phyloP scores from a whole-genome alignment of 2,888 invertebrate genomes.

The Drosophila antonietae region DNA sequence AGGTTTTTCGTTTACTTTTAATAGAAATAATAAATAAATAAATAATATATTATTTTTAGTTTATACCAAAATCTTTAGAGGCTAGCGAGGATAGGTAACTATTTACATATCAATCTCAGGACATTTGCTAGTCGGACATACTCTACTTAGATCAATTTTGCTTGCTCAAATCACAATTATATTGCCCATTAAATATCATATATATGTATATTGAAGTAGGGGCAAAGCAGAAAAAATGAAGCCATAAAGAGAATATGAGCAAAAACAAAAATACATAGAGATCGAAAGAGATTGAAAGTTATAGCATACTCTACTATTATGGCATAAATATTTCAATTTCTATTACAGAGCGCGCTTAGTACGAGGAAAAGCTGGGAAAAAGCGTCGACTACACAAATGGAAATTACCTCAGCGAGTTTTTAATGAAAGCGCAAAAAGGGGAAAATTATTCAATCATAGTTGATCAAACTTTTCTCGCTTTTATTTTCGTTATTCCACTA shows the following conservation, averaged over 20 bases:
- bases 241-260: not conserved
- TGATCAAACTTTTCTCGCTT: conserved; percentile 51
- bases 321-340: not conserved
- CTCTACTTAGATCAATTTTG: not conserved
- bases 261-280: not conserved
- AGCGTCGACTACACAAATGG: conserved; percentile 28
- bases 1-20: too few relatives aligned
- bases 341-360: not conserved
- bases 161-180: not conserved
- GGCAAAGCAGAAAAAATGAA: not conserved
- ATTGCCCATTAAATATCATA: not conserved
- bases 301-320: not conserved
- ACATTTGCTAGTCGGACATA: not conserved
- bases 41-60: too few relatives aligned
- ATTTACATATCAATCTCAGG: too few relatives aligned
- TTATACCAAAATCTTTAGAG: too few relatives aligned
- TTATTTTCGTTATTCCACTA: not conserved
- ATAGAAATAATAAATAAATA: too few relatives aligned
- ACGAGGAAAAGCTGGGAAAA: conserved; percentile 31
- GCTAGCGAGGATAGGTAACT: too few relatives aligned
- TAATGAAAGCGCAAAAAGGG: conserved; percentile 36
- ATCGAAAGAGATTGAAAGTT: not conserved
- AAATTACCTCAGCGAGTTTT: conserved; percentile 37
- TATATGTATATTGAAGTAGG: too few relatives aligned
- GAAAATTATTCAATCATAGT: conserved; percentile 78